These are phyloP conservation scores for Gambusia holbrooki DNA, from an alignment of 2,113 vertebrate genomes.

Conservation along the genomic window DNA sequence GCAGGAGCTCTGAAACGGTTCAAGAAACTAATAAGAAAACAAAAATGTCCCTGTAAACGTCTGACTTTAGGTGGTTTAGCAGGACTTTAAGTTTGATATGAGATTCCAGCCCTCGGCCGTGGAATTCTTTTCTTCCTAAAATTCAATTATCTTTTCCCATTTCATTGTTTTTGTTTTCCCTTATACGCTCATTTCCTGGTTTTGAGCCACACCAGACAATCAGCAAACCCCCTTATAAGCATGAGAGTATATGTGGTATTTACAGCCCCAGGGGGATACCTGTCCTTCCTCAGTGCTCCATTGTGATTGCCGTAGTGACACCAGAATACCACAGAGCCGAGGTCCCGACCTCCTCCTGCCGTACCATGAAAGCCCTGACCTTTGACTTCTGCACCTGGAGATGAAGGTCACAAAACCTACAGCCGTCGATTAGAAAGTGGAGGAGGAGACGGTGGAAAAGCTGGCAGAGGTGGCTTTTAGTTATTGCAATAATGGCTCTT, in stretches of 20 bases:
- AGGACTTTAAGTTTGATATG: constrained; percentile 32
- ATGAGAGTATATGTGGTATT: constrained; percentile 73
- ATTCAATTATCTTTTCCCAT: constrained; percentile 73
- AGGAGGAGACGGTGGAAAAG: constrained; percentile 5
- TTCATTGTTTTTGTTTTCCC: constrained; percentile 72
- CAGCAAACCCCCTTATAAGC: constrained; percentile 36
- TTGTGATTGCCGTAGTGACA: constrained; percentile 73
- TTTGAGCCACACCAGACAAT: constrained; percentile 66
- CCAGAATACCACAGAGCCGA: constrained; percentile 70
- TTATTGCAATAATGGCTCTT: neutral
- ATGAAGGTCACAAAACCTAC: constrained; percentile 56
- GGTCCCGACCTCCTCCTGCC: constrained; percentile 65
- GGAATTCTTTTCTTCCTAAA: constrained; percentile 50
- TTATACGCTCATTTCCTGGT: constrained; percentile 77
- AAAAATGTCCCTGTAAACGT: constrained; percentile 4
- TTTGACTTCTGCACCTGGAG: constrained; percentile 74
- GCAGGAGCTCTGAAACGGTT: neutral
- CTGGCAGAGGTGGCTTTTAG: neutral
- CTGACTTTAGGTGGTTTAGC: constrained; percentile 24
- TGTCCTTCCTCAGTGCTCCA: constrained; percentile 71
- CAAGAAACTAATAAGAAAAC: neutral
- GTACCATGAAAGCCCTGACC: constrained; percentile 65
- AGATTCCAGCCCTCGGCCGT: constrained; percentile 55
- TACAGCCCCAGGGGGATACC: constrained; percentile 75
- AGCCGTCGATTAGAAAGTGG: constrained; percentile 41